Base-by-base conservation (phyloP, 2,888 invertebrate species). In the Tetramorium bicarinatum region DNA sequence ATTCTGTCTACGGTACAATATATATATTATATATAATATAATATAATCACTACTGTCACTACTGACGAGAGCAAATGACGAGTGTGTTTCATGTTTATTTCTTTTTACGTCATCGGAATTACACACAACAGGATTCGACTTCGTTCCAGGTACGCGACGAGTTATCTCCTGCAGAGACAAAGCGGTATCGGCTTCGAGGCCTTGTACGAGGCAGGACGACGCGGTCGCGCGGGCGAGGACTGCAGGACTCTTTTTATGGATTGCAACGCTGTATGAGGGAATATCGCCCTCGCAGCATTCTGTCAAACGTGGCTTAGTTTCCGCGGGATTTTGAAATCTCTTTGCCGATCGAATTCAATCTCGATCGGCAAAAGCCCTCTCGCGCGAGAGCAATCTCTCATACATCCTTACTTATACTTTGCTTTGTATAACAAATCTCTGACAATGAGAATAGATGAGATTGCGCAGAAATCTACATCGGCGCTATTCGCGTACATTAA, bases 161-260 rank as follows among this genome's bases (percentile, higher is more conserved):
- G 98, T 94, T 98, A 97, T 94, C 95, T 98, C 69, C 95, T 98
- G 87, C 98, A 98, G 94, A 97, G 97, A 94, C 96, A 97, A 84
- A 95, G 95, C 87, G 96, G 96, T 77, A 96, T 97, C 81, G 96
- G 96, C 75, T 98, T 98, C 95, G 97, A 98, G 88, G 96, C 97
- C 69, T 96, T 97, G 92, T 98, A 97, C 94, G 98, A 98, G 92
- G 98, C 98, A 7, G 98, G 98, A 34, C 96, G 98, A 93, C 96
- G 97, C 89, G 98, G 98, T 83, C 96, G 98, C 94, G 97, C 97
- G 56, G 98, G 98, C 69, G 97, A 98, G 91, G 97, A 98, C 94
- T 99, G 99, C 94, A 97, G 97, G 94, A 97, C 97, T 93, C 96
- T 97, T 89, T 98, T 97, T 95, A 96, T 97, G 92, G 97, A 98